phyloP scores from a whole-genome alignment of 1,140 invertebrate genomes.

The Trialeurodes vaporariorum region DNA sequence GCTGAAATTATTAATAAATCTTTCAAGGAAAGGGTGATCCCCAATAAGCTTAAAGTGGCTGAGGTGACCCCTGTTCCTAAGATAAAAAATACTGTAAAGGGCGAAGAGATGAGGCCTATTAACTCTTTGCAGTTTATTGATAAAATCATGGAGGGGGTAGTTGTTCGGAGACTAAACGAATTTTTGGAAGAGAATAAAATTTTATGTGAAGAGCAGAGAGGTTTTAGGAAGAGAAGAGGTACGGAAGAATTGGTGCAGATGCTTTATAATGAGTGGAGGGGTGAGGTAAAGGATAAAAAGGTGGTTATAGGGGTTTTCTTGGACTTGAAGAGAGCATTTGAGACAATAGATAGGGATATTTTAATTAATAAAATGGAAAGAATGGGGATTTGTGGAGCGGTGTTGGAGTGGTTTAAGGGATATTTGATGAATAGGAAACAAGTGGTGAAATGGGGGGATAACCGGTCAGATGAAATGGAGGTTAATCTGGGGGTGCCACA shows the following conservation, averaged over 20 bases:
- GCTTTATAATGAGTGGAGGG: not conserved
- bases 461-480: not conserved
- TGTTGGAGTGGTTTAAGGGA: constrained; percentile 10
- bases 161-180: not conserved
- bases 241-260: not conserved
- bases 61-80: not conserved
- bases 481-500: constrained; percentile 4
- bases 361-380: constrained; percentile 13
- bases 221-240: not conserved
- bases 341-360: constrained; percentile 14
- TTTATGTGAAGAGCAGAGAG: not conserved
- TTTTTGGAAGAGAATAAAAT: not conserved
- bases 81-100: not conserved
- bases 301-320: constrained; percentile 12
- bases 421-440: constrained; percentile 11
- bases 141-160: not conserved
- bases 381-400: constrained; percentile 5
- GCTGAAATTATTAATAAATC: not conserved
- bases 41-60: not conserved
- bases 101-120: not conserved
- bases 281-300: not conserved
- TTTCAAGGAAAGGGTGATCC: not conserved
- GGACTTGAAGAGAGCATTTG: constrained; percentile 17
- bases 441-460: constrained; percentile 8
- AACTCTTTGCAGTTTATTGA: not conserved